Evolutionary conservation across 1,140 invertebrate genomes (phyloP).

Genomic region (Zaprionus vittiger): DNA sequence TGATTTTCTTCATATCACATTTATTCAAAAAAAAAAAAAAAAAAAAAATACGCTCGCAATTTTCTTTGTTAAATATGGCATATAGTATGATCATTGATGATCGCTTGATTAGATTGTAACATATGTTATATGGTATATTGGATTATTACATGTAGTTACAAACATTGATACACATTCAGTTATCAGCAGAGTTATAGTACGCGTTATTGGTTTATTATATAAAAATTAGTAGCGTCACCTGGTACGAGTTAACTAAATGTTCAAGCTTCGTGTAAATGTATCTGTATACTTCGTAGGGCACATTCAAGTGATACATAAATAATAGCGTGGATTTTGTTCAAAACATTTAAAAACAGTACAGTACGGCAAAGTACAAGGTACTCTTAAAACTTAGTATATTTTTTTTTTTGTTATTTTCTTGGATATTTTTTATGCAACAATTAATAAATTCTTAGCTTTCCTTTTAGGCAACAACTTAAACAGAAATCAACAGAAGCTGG

Average conservation of each 20-base stretch:
- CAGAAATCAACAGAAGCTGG: slow-evolving; percentile 40
- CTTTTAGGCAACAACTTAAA: slow-evolving; percentile 54
- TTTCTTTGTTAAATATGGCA: slow-evolving; percentile 36
- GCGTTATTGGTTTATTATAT: slow-evolving; percentile 1
- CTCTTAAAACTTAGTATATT: slow-evolving; percentile 26
- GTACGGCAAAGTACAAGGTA: slow-evolving; percentile 11
- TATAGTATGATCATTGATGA: slow-evolving; percentile 26
- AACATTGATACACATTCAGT: slow-evolving; percentile 20
- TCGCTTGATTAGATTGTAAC: slow-evolving; percentile 6
- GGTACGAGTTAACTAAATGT: slow-evolving; percentile 68
- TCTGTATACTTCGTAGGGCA: slow-evolving; percentile 42
- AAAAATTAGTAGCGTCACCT: slow-evolving; percentile 59
- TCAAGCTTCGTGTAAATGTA: slow-evolving; percentile 55
- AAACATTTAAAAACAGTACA: slow-evolving; percentile 28
- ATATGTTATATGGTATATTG: slow-evolving; percentile 3
- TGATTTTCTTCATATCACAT: slow-evolving; percentile 46
- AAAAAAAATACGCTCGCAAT: slow-evolving; percentile 47
- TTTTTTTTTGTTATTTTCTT: slow-evolving; percentile 24
- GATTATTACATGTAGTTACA: slow-evolving; percentile 1
- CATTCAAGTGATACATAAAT: slow-evolving; percentile 52
- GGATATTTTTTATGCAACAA: slow-evolving; percentile 55
- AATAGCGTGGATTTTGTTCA: slow-evolving; percentile 30
- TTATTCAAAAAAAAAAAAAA: slow-evolving; percentile 40
- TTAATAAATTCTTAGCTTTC: slow-evolving; percentile 29
- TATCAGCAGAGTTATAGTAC: slow-evolving; percentile 9